Evolutionary conservation across 2,888 invertebrate genomes (phyloP), one percentile per base, ranked within the genome.

Genomic region (Dasysyrphus albostriatus): DNA sequence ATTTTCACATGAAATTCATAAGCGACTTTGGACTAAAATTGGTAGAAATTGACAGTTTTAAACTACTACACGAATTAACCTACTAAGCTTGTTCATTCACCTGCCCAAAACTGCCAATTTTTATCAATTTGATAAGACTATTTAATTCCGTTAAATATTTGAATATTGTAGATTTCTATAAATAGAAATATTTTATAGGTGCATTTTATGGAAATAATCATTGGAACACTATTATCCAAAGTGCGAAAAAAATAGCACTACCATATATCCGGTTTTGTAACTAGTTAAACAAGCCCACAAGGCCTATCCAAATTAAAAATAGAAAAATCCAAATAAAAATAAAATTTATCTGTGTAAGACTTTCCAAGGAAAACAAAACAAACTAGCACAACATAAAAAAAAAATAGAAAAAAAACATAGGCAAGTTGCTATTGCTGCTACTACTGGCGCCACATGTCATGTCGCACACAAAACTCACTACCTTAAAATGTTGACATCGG

Each of bases 401-500:
- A 24, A 54, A 24, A 24, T 24, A 24, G 24, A 24, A 24, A 24
- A 24, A 54, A 42, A 58, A 19, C n/a, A 32, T 42, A 61, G 19
- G 56, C 29, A 32, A 32, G 14, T n/a, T 59, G 37, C 19, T 24
- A 8, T 3, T 39, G 24, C 10, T 54, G 29, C 37, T 32, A 32
- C 67, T 65, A 69, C 82, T 87, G 82, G 85, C 85, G 85, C 85
- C 87, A 78, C 65, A 78, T 65, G 74, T 78, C 82, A 82, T 87
- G 78, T 87, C 82, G 69, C 58, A 72, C 67, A 72, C 47, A 8
- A 47, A 83, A 78, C 51, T 78, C 59, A 74, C 58, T 77, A 74
- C 73, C 77, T 70, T 24, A 70, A 85, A 80, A 78, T 77, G 74
- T 78, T 87, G 87, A 82, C 87, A 70, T 77, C 61, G 67, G 67